Percentiles rank a stretch among this genome's conserved stretches.
Evolutionary conservation across 2,888 invertebrate species (phyloP).

Genomic region (Catocala nupta): DNA sequence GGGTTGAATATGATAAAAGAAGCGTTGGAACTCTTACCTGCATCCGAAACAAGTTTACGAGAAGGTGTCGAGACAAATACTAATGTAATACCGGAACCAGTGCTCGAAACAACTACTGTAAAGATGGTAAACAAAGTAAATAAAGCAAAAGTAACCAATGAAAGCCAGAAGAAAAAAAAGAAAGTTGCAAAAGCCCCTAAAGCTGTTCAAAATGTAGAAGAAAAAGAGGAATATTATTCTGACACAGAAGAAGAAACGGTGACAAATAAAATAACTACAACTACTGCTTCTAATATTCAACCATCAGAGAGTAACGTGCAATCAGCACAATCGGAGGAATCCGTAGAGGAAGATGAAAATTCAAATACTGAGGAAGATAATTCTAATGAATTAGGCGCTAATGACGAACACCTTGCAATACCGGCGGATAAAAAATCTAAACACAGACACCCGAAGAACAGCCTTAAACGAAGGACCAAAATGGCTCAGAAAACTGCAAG

Average conservation of each 20-base stretch:
- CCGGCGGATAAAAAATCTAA: neutral
- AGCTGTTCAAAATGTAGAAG: too few relatives aligned
- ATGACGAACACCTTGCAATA: slow-evolving; percentile 2
- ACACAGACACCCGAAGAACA: neutral
- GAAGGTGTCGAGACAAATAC: neutral
- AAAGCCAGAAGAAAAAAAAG: too few relatives aligned
- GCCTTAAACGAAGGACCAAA: neutral
- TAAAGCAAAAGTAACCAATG: too few relatives aligned
- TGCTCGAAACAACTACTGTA: too few relatives aligned
- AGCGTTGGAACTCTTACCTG: slow-evolving; percentile 57
- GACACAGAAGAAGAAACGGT: slow-evolving; percentile 13
- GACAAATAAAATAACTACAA: neutral
- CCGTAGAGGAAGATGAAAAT: slow-evolving; percentile 12
- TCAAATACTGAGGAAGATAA: slow-evolving; percentile 20
- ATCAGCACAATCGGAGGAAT: too few relatives aligned
- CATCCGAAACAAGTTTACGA: slow-evolving; percentile 15
- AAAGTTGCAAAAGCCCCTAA: too few relatives aligned
- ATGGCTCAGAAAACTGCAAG: slow-evolving; percentile 12
- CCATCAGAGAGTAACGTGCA: too few relatives aligned
- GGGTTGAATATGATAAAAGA: slow-evolving; percentile 62
- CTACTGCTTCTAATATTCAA: too few relatives aligned
- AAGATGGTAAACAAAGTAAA: too few relatives aligned
- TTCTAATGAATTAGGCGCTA: slow-evolving; percentile 30
- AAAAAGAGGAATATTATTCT: slow-evolving; percentile 7
- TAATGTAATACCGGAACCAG: too few relatives aligned